Evolutionary conservation across 2,888 invertebrate genomes (phyloP).

Genomic region (Eumerus sabulonum): DNA sequence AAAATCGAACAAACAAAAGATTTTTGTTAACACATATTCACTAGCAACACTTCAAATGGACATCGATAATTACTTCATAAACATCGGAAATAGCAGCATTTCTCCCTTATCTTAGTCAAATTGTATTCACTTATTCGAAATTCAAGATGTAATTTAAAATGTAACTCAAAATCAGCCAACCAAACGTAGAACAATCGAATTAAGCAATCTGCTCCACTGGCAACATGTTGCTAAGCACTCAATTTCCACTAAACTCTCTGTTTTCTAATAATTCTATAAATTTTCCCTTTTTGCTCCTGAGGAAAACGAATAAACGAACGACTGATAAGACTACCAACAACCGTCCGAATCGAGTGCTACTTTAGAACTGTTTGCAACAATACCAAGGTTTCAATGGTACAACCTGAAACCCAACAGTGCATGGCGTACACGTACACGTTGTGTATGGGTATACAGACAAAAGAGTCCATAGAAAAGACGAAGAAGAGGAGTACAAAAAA

Average conservation of each 20-base stretch:
- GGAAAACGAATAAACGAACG: slow-evolving; percentile 33
- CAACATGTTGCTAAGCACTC: slow-evolving; percentile 44
- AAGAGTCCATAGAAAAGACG: slow-evolving; percentile 12
- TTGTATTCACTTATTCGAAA: slow-evolving; percentile 1
- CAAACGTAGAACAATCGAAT: slow-evolving; percentile 7
- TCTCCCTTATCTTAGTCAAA: neutral
- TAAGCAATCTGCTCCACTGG: slow-evolving; percentile 34
- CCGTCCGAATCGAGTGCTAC: slow-evolving; percentile 63
- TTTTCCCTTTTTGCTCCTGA: slow-evolving; percentile 9
- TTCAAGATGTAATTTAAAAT: slow-evolving; percentile 7
- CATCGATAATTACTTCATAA: slow-evolving; percentile 69
- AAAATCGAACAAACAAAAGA: slow-evolving; percentile 27
- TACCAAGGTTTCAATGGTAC: slow-evolving; percentile 48
- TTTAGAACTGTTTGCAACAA: slow-evolving; percentile 62
- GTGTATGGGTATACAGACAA: slow-evolving; percentile 15
- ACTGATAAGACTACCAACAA: slow-evolving; percentile 47
- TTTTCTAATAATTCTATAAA: neutral
- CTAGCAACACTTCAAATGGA: slow-evolving; percentile 34
- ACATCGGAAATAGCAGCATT: slow-evolving; percentile 71
- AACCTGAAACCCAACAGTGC: slow-evolving; percentile 48
- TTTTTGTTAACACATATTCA: slow-evolving; percentile 43
- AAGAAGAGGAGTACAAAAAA: too few species aligned
- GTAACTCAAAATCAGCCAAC: neutral
- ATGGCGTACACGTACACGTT: slow-evolving; percentile 26
- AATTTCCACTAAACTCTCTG: neutral